These are phyloP conservation scores for Neosilurus mollespiculum DNA, from an alignment of 2,797 vertebrate genomes.

Conservation along the genomic window DNA sequence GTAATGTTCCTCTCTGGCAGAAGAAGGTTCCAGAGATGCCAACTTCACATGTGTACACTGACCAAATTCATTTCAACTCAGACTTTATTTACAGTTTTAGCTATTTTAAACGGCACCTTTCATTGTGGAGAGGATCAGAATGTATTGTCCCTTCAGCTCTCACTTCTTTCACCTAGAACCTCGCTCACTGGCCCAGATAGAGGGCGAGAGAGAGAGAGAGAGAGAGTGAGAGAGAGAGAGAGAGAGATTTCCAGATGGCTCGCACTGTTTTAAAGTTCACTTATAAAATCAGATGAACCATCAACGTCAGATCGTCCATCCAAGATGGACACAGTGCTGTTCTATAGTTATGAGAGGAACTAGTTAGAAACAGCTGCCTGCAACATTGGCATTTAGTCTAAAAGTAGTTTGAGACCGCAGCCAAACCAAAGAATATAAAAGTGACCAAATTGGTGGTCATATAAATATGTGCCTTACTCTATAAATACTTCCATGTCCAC, in stretches of 20 bases:
- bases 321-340: constrained; percentile 12
- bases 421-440: constrained; percentile 49
- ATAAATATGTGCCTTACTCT: constrained; percentile 65
- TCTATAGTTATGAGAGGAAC: not conserved
- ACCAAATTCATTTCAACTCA: constrained; percentile 59
- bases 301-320: not conserved
- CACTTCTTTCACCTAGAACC: constrained; percentile 1
- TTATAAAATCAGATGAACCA: constrained; percentile 7
- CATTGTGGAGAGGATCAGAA: constrained; percentile 37
- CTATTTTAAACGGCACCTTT: constrained; percentile 57
- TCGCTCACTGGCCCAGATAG: not conserved
- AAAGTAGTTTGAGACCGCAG: constrained; percentile 18
- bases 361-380: constrained; percentile 30
- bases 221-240: not conserved
- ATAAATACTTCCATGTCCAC: constrained; percentile 70
- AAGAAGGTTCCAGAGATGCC: constrained; percentile 46
- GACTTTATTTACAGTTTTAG: constrained; percentile 58
- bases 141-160: constrained; percentile 7
- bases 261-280: constrained; percentile 21
- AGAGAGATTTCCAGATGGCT: constrained; percentile 12
- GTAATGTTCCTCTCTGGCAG: constrained; percentile 52
- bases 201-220: not conserved
- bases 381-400: constrained; percentile 3
- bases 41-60: constrained; percentile 58
- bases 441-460: constrained; percentile 53